Base-by-base conservation (phyloP, 2,797 vertebrate genomes). In the Mycteria americana region DNA sequence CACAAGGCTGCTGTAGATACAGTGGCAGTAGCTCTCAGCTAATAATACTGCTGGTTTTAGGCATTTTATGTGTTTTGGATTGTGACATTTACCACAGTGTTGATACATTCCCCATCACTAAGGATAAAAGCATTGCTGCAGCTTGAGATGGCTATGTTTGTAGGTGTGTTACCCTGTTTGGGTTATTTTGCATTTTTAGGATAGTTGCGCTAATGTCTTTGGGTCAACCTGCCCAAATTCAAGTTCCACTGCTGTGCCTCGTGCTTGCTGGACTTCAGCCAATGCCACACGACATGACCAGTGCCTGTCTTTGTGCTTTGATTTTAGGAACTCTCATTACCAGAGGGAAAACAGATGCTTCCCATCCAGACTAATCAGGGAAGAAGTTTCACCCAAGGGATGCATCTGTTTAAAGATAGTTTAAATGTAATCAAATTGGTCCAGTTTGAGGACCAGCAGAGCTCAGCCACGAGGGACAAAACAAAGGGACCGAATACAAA, bases 361-460 rank as follows among this genome's bases (percentile, higher is more conserved):
- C 89, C 90, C 89, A 88, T 97, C 94, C 89, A 96, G 78, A 93
- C 64, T 95, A 97, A 97, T 96, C 96, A 95, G 84, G 81, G 70
- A 93, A 92, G 93, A 96, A 95, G 76, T 94, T 96, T 97, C 70
- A 92, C 93, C 75, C 94, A 85, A 67, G 77, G 92, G 94, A 93
- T 74, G 63, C 59, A 85, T 92, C 94, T 96, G 63, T 82, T 92
- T 92, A 85, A 95, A 82, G 41, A 88, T 73, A 93, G 87, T 90
- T 96, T 96, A 95, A 96, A 96, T 85, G 78, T 96, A 97, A 97
- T 96, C 88, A 91, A 89, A 94, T 74, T 86, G 79, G 89, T 92
- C 79, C 87, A 93, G 85, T 87, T 90, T 88, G 95, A 96, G 89
- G 48, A 94, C 89, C 84, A 89, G 83, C 88, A 89, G 93, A 94